These are phyloP conservation scores for Oreotrochilus melanogaster DNA, from an alignment of 2,113 vertebrate genomes.

Conservation along the genomic window DNA sequence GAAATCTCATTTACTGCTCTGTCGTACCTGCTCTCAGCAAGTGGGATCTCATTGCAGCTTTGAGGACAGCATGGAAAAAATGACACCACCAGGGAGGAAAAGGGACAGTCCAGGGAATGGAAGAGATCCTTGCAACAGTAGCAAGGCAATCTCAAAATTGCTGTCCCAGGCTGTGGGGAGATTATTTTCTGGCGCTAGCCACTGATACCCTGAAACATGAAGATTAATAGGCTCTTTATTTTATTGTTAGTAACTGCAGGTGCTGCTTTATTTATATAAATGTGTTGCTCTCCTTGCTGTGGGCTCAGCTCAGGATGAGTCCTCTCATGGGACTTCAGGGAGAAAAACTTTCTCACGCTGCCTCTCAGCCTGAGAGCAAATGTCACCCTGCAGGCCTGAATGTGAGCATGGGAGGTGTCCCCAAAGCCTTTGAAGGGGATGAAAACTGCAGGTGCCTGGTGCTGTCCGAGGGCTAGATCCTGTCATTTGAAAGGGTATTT, in stretches of 20 bases:
- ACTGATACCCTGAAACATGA: slow-evolving; percentile 2
- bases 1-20: background rate
- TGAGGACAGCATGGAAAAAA: background rate
- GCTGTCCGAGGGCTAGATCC: background rate
- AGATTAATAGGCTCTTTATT: slow-evolving; percentile 61
- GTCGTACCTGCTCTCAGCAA: background rate
- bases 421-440: background rate
- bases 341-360: background rate
- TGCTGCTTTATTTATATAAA: slow-evolving; percentile 52
- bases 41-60: background rate
- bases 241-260: slow-evolving; percentile 51
- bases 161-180: background rate
- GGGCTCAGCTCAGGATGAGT: background rate
- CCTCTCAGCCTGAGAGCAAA: background rate
- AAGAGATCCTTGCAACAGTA: background rate
- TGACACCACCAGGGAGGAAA: slow-evolving; percentile 10
- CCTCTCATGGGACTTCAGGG: background rate
- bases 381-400: background rate
- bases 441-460: background rate
- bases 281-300: background rate
- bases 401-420: fast-evolving
- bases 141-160: background rate
- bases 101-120: background rate
- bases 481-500: background rate
- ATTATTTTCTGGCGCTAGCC: slow-evolving; percentile 16